Evolutionary conservation across 2,888 invertebrate species (phyloP), one percentile per base, ranked within the genome.

Genomic region (Eristalis intricaria): DNA sequence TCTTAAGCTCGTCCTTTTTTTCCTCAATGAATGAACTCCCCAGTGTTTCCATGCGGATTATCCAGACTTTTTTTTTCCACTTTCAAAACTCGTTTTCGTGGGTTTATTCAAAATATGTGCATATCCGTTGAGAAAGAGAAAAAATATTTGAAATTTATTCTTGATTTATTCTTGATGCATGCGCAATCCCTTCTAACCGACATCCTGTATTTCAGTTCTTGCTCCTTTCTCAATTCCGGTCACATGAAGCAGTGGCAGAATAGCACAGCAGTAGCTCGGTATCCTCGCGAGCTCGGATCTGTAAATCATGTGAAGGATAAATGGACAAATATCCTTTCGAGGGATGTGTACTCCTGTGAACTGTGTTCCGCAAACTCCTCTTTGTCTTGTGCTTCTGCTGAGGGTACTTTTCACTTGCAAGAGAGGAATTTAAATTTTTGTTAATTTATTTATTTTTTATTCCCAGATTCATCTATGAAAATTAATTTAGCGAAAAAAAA

Each of bases 251-350:
- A 23, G 43, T 29, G 66, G 40, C 23, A 29, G 61, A 8, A n/a
- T n/a, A 70, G 68, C 64, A 65, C 13, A 22, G 1, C 22, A 3
- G 23, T 11, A 50, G 29, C 32, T 23, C 32, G 23, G 23, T 13
- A 13, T 38, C 13, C 50, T 35, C 32, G 29, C 56, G 71, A 81
- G 63, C 26, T 38, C 13, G 32, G 71, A 73, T 60, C 78, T 70
- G 86, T 86, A 78, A 86, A 86, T 86, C 82, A 86, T 83, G 82
- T 78, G 74, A 86, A 86, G 86, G 82, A 86, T 86, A 86, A 82
- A 86, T 86, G 86, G 86, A 78, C 82, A 86, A 86, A 86, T 86
- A 86, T 86, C 82, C 77, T 83, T 82, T 82, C n/a, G 73, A 63
- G 65, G 82, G 77, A 77, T 70, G 78, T 82, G 78, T 82, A 74